Evolutionary conservation across 2,113 vertebrate species (phyloP).

Genomic region (Perccottus glenii): DNA sequence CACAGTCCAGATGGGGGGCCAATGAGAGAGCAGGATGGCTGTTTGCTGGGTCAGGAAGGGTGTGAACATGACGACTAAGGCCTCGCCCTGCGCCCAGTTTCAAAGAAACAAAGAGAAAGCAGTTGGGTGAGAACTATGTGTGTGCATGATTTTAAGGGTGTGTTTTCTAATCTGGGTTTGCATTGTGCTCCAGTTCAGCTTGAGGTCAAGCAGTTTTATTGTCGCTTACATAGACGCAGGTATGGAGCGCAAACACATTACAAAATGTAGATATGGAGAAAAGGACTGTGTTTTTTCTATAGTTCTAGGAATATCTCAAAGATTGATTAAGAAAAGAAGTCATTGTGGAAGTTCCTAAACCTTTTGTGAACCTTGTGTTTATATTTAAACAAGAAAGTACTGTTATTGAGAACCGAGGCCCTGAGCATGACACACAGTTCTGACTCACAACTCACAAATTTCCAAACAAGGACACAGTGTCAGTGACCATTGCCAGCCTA

Average conservation of each 20-base stretch:
- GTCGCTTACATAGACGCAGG: conserved; percentile 30
- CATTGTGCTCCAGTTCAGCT: conserved; percentile 64
- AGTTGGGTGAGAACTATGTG: conserved; percentile 44
- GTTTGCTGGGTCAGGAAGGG: conserved; percentile 66
- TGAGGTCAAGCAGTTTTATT: conserved; percentile 58
- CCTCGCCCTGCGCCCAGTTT: conserved; percentile 55
- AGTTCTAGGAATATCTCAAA: background rate
- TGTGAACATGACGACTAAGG: conserved; percentile 59
- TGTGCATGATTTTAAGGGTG: conserved; percentile 27
- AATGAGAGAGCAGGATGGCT: conserved; percentile 52
- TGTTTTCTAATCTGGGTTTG: conserved; percentile 60
- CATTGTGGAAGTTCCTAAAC: conserved; percentile 20
- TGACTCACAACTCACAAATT: conserved; percentile 7
- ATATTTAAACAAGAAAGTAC: conserved; percentile 5
- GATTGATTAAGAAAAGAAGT: background rate
- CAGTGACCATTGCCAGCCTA: background rate
- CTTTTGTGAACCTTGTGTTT: background rate
- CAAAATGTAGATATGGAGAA: conserved; percentile 12
- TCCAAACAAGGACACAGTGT: conserved; percentile 11
- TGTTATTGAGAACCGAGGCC: background rate
- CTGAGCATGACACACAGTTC: background rate
- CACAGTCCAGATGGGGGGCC: conserved; percentile 35
- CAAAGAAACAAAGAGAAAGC: conserved; percentile 62
- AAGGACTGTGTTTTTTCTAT: conserved; percentile 15
- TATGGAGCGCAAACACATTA: conserved; percentile 32